Conservation (phyloP, 2,113 vertebrate species). For the Polypterus senegalus region DNA sequence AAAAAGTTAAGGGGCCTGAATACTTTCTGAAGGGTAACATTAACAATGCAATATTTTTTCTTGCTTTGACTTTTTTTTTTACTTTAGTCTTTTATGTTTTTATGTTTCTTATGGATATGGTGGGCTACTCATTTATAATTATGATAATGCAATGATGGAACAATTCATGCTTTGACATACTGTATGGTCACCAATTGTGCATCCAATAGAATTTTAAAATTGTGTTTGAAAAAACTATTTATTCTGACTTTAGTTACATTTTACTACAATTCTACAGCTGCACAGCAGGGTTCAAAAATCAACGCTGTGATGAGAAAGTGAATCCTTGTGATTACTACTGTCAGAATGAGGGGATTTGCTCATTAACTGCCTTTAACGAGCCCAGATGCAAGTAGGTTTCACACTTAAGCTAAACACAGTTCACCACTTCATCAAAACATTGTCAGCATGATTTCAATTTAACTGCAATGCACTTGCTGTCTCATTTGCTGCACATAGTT, state of each 20-base stretch:
- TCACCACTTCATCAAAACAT: conserved; percentile 4
- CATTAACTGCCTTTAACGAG: conserved; percentile 98
- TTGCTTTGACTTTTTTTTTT: too few relatives aligned
- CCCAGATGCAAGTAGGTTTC: conserved; percentile 99
- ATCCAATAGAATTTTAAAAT: conserved; percentile 19
- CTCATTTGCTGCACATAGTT: conserved; percentile 1
- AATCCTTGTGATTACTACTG: conserved; percentile 99
- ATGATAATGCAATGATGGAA: not conserved
- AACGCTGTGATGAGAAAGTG: conserved; percentile 99
- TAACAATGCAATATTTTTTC: too few relatives aligned
- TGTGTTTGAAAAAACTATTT: conserved; percentile 40
- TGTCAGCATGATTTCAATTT: conserved; percentile 3
- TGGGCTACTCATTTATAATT: not conserved
- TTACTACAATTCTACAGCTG: conserved; percentile 97
- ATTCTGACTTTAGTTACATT: conserved; percentile 63
- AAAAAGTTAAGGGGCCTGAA: too few relatives aligned
- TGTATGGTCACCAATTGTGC: not conserved
- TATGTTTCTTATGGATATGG: too few relatives aligned
- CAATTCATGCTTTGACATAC: not conserved
- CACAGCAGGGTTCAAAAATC: conserved; percentile 99
- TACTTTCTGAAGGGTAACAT: too few relatives aligned
- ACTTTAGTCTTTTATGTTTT: too few relatives aligned
- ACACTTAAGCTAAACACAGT: conserved; percentile 62
- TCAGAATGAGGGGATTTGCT: conserved; percentile 99
- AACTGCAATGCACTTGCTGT: not conserved